Evolutionary conservation across 2,113 vertebrate genomes (phyloP).

Genomic region (Ellobius talpinus): DNA sequence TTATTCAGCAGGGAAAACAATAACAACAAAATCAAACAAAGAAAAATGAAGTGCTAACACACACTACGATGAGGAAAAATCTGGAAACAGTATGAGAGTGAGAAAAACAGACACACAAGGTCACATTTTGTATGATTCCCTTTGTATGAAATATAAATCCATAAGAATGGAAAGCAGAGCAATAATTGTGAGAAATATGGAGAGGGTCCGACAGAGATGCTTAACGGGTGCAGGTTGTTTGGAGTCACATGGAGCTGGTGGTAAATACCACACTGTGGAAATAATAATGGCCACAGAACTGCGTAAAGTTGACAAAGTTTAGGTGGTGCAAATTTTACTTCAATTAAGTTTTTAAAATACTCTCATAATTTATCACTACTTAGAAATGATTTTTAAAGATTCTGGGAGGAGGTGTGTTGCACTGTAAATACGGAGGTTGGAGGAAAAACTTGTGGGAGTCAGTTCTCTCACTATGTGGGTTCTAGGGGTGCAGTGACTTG

Average conservation of each 20-base stretch:
- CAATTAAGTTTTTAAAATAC: neutral
- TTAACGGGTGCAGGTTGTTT: neutral
- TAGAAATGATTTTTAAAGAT: neutral
- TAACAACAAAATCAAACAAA: neutral
- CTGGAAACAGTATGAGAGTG: neutral
- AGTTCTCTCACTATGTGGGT: neutral
- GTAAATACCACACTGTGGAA: neutral
- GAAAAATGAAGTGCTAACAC: neutral
- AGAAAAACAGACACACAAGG: neutral
- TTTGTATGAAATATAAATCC: constrained; percentile 1
- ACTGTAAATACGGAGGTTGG: neutral
- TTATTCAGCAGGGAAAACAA: neutral
- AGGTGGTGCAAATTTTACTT: neutral
- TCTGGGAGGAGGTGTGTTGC: neutral
- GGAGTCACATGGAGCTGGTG: neutral
- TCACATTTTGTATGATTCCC: neutral
- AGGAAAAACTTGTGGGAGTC: no score
- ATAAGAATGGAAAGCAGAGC: neutral
- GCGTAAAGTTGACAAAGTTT: neutral
- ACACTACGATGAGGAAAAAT: neutral
- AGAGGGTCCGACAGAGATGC: neutral
- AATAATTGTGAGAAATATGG: neutral
- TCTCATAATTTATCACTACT: neutral
- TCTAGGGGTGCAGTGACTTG: neutral
- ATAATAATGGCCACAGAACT: neutral